These are phyloP conservation scores for Callocephalon fimbriatum DNA, from an alignment of 2,113 vertebrate genomes.

Conservation along the genomic window DNA sequence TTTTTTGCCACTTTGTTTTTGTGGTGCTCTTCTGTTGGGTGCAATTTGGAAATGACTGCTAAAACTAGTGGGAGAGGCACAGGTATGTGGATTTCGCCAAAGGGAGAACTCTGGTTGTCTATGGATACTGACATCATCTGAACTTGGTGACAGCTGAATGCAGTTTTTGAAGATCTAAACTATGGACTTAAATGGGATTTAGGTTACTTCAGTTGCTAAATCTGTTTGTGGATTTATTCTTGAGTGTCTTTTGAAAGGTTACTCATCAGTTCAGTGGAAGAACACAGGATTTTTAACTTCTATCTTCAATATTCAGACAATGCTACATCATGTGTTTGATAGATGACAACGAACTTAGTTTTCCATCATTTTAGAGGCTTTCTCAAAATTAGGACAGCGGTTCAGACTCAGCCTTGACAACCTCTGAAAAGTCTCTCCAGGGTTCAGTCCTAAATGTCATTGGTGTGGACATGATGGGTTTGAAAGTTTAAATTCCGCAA, in stretches of 20 bases:
- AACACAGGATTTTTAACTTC: not conserved
- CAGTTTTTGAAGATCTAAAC: constrained; percentile 53
- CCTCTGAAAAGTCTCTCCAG: constrained; percentile 34
- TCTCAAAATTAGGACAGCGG: constrained; percentile 31
- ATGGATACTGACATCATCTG: not conserved
- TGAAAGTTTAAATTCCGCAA: constrained; percentile 1
- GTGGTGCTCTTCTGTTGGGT: not conserved
- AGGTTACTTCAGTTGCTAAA: constrained; percentile 46
- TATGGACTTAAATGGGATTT: constrained; percentile 55
- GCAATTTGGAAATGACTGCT: not conserved
- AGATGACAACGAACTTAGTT: constrained; percentile 47
- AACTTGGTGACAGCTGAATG: constrained; percentile 5
- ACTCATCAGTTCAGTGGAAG: constrained; percentile 9
- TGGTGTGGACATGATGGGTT: not conserved
- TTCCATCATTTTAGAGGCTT: constrained; percentile 32
- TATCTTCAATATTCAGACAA: not conserved
- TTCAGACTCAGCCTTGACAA: not conserved
- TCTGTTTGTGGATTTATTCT: constrained; percentile 62
- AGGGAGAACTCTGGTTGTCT: not conserved
- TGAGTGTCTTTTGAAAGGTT: constrained; percentile 57
- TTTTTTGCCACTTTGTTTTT: not conserved
- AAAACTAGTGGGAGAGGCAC: not conserved
- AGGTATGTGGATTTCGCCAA: not conserved
- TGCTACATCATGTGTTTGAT: not conserved
- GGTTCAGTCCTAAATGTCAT: constrained; percentile 48